Percentiles rank a stretch among this genome's conserved stretches.
Evolutionary conservation across 2,888 invertebrate genomes (phyloP).

Genomic region (Syrphus vitripennis): DNA sequence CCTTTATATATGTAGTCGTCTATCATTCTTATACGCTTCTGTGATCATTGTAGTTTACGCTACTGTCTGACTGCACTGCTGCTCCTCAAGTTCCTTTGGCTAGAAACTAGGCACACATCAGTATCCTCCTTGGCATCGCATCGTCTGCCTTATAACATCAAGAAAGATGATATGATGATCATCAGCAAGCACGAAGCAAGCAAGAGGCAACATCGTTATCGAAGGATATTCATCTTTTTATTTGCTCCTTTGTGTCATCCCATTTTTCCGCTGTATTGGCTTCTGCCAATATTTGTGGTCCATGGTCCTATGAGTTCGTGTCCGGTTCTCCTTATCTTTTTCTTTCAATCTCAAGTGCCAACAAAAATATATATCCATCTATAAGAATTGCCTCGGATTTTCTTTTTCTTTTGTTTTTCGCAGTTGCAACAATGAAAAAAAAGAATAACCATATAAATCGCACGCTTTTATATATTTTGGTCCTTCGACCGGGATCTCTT

Average conservation of each 20-base stretch:
- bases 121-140: background rate
- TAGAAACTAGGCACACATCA: background rate
- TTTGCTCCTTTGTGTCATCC: slow-evolving; percentile 48
- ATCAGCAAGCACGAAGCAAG: slow-evolving; percentile 27
- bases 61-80: slow-evolving; percentile 39
- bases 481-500: slow-evolving; percentile 26
- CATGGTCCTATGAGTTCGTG: slow-evolving; percentile 19
- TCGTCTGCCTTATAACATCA: background rate
- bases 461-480: slow-evolving; percentile 56
- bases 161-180: slow-evolving; percentile 27
- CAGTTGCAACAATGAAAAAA: background rate
- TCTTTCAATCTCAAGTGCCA: slow-evolving; percentile 20
- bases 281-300: slow-evolving; percentile 68
- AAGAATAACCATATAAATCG: background rate
- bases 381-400: slow-evolving; percentile 29
- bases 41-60: slow-evolving; percentile 44
- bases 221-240: slow-evolving; percentile 66
- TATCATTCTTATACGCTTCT: slow-evolving; percentile 28
- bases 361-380: too few species aligned
- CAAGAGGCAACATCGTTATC: slow-evolving; percentile 40
- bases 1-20: slow-evolving; percentile 3
- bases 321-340: background rate
- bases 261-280: slow-evolving; percentile 49
- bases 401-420: background rate
- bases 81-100: background rate